These are phyloP conservation scores for Rhopalosiphum nymphaeae DNA, from an alignment of 2,888 invertebrate species.

Conservation along the genomic window DNA sequence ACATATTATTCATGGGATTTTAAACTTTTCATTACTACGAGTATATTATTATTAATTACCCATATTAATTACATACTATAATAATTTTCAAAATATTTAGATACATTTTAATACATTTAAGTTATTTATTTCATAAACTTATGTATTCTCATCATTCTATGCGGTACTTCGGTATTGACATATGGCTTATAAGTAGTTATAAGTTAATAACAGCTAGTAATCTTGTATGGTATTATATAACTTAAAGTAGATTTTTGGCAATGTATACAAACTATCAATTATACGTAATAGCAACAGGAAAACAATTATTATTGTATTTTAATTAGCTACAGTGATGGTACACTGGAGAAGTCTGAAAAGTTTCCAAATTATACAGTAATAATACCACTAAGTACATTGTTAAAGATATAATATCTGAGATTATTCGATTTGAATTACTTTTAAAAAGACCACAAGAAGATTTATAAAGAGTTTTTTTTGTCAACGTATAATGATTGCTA, in stretches of 20 bases:
- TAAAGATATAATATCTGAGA: not conserved
- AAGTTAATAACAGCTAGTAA: too few relatives aligned
- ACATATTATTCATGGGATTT: not conserved
- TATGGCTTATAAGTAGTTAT: too few relatives aligned
- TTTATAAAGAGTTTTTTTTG: not conserved
- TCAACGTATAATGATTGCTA: not conserved
- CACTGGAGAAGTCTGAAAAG: not conserved
- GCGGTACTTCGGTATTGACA: not conserved
- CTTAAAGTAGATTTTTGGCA: not conserved
- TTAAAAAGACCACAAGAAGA: not conserved
- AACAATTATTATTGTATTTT: not conserved
- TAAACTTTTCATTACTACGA: not conserved
- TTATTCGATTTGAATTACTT: not conserved
- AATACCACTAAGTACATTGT: not conserved
- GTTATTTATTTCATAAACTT: not conserved
- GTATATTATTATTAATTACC: too few relatives aligned
- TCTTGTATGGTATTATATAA: not conserved
- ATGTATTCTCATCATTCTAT: not conserved
- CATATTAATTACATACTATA: not conserved
- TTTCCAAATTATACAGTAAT: not conserved
- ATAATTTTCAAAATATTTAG: not conserved
- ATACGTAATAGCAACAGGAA: not conserved
- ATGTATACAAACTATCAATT: not conserved
- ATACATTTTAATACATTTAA: not conserved
- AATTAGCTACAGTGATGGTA: not conserved